A percentile compares a stretch with the other conserved stretches of the same genome.
phyloP scores from a whole-genome alignment of 2,113 vertebrate species.

The Myanophis thanlyinensis region DNA sequence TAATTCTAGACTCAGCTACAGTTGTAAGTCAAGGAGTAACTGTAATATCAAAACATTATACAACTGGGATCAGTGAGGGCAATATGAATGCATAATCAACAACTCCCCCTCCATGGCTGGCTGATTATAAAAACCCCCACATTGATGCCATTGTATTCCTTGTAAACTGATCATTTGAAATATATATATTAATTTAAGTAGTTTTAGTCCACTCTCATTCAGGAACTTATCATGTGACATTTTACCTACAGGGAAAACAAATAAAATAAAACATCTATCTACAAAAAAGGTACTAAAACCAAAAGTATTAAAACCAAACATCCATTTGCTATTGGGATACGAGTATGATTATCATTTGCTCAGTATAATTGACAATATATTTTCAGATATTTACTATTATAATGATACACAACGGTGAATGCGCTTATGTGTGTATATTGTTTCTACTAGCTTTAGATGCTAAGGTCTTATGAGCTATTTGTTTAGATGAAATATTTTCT shows the following conservation, averaged over 20 bases:
- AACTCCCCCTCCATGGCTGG: not conserved
- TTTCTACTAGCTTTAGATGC: conserved; percentile 24
- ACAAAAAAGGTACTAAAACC: not conserved
- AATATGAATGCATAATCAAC: not conserved
- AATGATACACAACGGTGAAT: not conserved
- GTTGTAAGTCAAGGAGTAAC: not conserved
- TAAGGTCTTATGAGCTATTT: conserved; percentile 58
- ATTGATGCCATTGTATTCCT: not conserved
- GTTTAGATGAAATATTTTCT: conserved; percentile 52
- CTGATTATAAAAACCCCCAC: not conserved
- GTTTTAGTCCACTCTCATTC: not conserved
- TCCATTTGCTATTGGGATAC: not conserved
- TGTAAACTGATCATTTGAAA: not conserved
- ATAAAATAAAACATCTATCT: not conserved
- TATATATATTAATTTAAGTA: not conserved
- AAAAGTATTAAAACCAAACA: not conserved
- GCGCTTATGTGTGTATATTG: conserved; percentile 39
- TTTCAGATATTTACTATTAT: not conserved
- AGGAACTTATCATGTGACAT: not conserved
- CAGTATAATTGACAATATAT: not conserved
- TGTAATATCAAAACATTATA: not conserved
- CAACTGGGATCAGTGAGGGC: not conserved
- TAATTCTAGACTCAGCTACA: not conserved
- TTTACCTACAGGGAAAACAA: not conserved
- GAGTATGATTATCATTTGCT: not conserved